Percentiles rank a stretch among this genome's conserved stretches.
Conservation (phyloP, 2,113 vertebrate genomes). For the Atractosteus spatula region DNA sequence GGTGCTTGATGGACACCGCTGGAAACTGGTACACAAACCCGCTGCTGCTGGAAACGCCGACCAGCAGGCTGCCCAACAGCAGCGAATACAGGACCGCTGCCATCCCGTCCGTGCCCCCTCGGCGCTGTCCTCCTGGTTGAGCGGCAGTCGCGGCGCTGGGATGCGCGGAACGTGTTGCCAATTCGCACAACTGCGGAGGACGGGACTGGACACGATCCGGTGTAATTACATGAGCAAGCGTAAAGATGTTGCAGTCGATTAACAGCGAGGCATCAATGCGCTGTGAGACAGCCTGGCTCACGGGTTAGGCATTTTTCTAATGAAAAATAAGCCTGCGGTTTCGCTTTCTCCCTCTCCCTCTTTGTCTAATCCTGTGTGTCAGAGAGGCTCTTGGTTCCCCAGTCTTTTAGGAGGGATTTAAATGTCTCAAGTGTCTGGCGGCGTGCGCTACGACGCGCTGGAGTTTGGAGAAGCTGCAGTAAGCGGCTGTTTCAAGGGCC, state of each 20-base stretch:
- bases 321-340: background rate
- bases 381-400: background rate
- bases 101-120: no score
- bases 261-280: no score
- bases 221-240: no score
- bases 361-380: background rate
- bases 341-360: constrained; percentile 1
- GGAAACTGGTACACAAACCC: constrained; percentile 64
- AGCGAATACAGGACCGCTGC: no score
- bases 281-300: no score
- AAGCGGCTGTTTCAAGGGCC: background rate
- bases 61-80: background rate
- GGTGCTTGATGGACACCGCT: constrained; percentile 48
- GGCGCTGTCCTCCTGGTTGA: no score
- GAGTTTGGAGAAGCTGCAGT: constrained; percentile 8
- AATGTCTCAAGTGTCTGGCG: constrained; percentile 16
- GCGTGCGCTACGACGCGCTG: constrained; percentile 11
- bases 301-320: no score
- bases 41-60: constrained; percentile 43
- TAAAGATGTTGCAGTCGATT: no score
- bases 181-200: no score
- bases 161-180: no score
- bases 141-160: no score
- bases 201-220: no score
- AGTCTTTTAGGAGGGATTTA: constrained; percentile 17